phyloP scores from a whole-genome alignment of 2,797 vertebrate species.

The Odontamblyopus rebecca region DNA sequence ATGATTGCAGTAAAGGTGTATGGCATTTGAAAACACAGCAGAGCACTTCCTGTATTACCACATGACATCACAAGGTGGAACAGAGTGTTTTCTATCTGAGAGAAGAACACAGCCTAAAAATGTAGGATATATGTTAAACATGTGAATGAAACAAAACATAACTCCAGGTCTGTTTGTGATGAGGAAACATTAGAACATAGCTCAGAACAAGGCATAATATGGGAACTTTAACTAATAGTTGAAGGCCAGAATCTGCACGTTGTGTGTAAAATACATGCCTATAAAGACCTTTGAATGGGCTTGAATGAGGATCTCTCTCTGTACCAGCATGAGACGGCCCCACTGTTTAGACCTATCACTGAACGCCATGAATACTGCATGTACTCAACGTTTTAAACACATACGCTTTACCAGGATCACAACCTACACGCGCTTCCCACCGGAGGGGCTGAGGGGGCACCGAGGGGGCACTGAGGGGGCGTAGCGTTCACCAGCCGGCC shows the following conservation, averaged over 20 bases:
- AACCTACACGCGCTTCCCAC: constrained; percentile 62
- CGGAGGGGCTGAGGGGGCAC: constrained; percentile 59
- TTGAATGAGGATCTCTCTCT: background rate
- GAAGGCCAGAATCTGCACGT: background rate
- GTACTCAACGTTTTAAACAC: constrained; percentile 60
- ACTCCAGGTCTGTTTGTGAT: too few species aligned
- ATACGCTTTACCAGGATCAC: constrained; percentile 64
- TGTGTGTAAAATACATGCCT: background rate
- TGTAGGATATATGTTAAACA: too few species aligned
- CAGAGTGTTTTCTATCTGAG: too few species aligned
- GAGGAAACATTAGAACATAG: too few species aligned
- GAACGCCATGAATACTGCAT: constrained; percentile 69
- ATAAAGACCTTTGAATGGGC: background rate
- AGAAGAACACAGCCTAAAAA: too few species aligned
- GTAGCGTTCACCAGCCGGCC: constrained; percentile 64
- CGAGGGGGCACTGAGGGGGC: constrained; percentile 51
- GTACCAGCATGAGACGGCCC: constrained; percentile 3
- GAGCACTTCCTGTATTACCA: too few species aligned
- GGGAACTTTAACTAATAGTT: background rate
- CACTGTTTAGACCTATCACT: constrained; percentile 46
- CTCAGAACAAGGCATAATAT: too few species aligned
- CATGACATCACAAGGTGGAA: too few species aligned
- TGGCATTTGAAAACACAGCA: too few species aligned
- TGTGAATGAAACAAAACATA: too few species aligned
- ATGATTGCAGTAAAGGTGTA: too few species aligned